These are phyloP conservation scores for Chaetodon auriga DNA, from an alignment of 2,113 vertebrate genomes.

Conservation along the genomic window DNA sequence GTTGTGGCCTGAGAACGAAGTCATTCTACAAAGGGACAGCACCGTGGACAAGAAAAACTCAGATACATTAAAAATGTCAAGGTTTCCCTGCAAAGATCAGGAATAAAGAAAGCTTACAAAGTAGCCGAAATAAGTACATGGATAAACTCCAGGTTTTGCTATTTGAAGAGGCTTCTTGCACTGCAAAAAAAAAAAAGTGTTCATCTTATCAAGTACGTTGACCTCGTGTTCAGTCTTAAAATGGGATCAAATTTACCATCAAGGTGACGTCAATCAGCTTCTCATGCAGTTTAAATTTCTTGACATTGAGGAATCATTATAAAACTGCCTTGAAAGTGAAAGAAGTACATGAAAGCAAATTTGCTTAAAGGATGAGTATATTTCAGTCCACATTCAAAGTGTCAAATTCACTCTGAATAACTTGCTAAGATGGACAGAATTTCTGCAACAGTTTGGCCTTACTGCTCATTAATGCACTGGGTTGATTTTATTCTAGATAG, in stretches of 20 bases:
- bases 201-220: constrained; percentile 51
- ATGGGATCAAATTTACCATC: background rate
- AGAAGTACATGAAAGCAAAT: background rate
- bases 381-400: background rate
- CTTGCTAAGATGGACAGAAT: constrained; percentile 63
- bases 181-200: constrained; percentile 35
- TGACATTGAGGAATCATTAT: background rate
- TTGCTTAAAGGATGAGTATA: background rate
- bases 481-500: background rate
- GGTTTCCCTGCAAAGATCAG: background rate
- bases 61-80: constrained; percentile 38
- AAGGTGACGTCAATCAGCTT: background rate
- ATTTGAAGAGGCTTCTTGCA: constrained; percentile 34
- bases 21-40: background rate
- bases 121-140: background rate
- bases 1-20: background rate
- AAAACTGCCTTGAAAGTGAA: constrained; percentile 12
- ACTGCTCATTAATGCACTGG: constrained; percentile 17
- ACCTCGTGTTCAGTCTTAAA: background rate
- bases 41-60: background rate
- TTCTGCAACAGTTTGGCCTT: constrained; percentile 40
- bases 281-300: background rate
- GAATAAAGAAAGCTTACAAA: background rate
- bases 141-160: background rate
- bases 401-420: background rate